Evolutionary conservation across 35 echinoderm and acorn worm species (phyloP), one percentile per base, ranked within the genome.

Genomic region (Ophioderma brevispina): DNA sequence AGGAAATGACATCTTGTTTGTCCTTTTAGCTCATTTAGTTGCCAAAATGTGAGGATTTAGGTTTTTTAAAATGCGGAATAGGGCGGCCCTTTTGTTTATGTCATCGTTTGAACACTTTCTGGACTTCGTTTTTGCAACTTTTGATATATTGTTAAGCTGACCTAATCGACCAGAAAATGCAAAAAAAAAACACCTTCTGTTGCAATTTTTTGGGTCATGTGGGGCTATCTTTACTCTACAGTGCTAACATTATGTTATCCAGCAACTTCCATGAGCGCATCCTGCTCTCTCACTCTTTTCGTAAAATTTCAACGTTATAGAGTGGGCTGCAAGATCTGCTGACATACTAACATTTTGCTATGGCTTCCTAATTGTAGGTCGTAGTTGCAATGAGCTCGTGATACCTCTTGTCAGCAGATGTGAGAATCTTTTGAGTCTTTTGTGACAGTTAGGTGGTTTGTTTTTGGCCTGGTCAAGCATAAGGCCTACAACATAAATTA

Each of bases 301-400:
- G 78, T 4, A 80, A 3, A 4, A 11, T 80, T n/a, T 80, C 78
- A 19, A 80, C 78, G 3, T 80, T 34, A 34, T 80, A 21, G 78
- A 80, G 25, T 80, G n/a, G n/a, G 78, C 38, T 23, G 78, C 38
- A 32, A 37, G 36, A 40, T 31, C 14, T 25, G 32, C 28, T 14
- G 17, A 80, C 1, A 13, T 15, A 40, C 78, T 10, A 33, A 37
- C n/a, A 37, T 87, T n/a, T 87, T 36, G 31, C 79, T 4, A 90
- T 31, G 88, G 82, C 32, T 90, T 82, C 36, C 79, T 90, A 46
- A 55, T 82, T 0, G 40, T 36, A 13, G 76, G 35, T 17, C n/a
- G 11, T 28, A 31, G 43, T 30, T n/a, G n/a, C 30, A 13, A 30
- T 13, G 13, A 77, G 28, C 31, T 49, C 28, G 80, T 1, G 49